phyloP scores from a whole-genome alignment of 2,113 vertebrate species.

The Cyanocitta stelleri region DNA sequence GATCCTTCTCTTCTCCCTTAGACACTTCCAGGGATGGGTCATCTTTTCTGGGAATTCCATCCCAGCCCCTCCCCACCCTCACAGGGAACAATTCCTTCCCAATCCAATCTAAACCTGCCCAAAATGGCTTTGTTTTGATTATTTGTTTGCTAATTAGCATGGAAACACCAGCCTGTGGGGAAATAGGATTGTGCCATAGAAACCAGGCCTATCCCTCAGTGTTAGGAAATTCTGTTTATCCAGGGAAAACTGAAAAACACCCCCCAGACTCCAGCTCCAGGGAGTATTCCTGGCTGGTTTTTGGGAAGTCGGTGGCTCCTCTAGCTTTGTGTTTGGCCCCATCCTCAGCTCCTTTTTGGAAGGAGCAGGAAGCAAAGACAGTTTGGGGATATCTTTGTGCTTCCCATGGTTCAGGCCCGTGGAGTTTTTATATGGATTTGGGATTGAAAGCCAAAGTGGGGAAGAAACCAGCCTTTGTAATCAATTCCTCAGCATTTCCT shows the following conservation, averaged over 20 bases:
- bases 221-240: not conserved
- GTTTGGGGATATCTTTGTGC: not conserved
- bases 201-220: not conserved
- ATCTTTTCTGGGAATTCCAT: not conserved
- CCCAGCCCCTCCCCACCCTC: no score
- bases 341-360: not conserved
- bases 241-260: not conserved
- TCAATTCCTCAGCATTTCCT: fast-evolving
- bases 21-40: no score
- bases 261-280: not conserved
- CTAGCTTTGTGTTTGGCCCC: not conserved
- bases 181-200: not conserved
- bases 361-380: not conserved
- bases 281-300: not conserved
- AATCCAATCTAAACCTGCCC: not conserved
- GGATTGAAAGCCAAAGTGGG: not conserved
- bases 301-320: not conserved
- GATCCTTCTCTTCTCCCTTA: no score
- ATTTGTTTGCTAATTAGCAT: not conserved
- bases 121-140: not conserved
- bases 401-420: not conserved
- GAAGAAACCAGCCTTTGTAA: not conserved
- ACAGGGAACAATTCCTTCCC: not conserved
- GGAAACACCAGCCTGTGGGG: not conserved
- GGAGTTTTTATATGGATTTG: not conserved